A percentile compares a stretch with the other conserved stretches of the same genome.
phyloP scores from a whole-genome alignment of 2,888 invertebrate species.

The Arctia plantaginis region DNA sequence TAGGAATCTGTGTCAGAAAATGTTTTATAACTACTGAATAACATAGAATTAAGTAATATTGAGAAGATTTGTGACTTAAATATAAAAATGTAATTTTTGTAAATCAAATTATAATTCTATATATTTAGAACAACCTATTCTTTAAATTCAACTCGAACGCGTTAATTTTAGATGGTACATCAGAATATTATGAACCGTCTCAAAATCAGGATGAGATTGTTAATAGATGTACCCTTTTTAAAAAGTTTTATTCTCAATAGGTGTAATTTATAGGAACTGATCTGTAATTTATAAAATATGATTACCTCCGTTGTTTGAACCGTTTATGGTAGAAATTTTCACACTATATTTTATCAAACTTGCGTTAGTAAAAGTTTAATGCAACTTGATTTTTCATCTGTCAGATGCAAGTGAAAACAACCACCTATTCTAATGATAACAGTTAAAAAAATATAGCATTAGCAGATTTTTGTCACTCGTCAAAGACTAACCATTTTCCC shows the following conservation, averaged over 20 bases:
- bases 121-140: background rate
- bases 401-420: no score
- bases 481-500: no score
- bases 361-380: no score
- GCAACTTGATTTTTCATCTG: no score
- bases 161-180: background rate
- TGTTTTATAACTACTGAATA: background rate
- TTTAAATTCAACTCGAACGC: background rate
- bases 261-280: background rate
- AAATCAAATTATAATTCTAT: background rate
- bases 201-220: background rate
- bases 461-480: no score
- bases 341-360: no score
- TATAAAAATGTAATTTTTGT: background rate
- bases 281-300: no score
- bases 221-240: background rate
- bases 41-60: background rate
- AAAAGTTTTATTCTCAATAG: background rate
- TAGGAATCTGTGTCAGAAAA: conserved; percentile 31
- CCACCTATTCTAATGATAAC: no score
- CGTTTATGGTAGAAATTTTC: no score
- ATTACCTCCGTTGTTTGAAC: no score
- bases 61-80: background rate
- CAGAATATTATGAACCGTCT: background rate
- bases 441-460: no score